Base-by-base conservation (phyloP, 2,797 vertebrate genomes). In the Florisuga fusca region DNA sequence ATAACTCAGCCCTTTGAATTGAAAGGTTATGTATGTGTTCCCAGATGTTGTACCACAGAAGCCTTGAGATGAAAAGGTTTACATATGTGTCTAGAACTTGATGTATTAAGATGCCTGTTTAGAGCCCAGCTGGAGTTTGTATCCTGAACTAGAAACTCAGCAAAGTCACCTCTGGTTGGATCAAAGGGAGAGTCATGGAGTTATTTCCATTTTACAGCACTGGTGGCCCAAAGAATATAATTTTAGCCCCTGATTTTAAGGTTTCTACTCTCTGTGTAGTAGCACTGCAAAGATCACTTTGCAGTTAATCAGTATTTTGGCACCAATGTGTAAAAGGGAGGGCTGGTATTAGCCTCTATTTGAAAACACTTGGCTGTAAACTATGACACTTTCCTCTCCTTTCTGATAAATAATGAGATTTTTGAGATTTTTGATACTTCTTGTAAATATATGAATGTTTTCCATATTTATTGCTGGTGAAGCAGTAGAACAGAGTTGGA, bases 361-460 rank as follows among this genome's bases (percentile, higher is more conserved):
- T 92, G 89, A 92, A 92, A 89, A 96, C 69, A 89, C 0, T 1
- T 67, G 51, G 66, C 63, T 93, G 89, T 84, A 80, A 95, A 95
- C 66, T 91, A 45, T 73, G 66, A 78, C 82, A 86, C 89, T 93
- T 87, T 72, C 34, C 50, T 72, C 17, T 85, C n/a, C 72, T 72
- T 78, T 79, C 54, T 38, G 45, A 43, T 22, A 66, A 78, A 68
- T 68, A 89, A 36, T 48, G 58, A 73, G 14, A 6, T 51, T 86
- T 94, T 89, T 48, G 58, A 73, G 14, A 6, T 51, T 86, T 94
- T 89, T 26, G 63, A 54, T n/a, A 31, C 13, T 76, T 89, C 27
- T 50, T 54, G 41, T 74, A 85, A 72, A 74, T 62, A 46, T n/a
- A 48, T 19, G 3, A 72, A 15, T 64, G 25, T 72, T 83, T 83